Evolutionary conservation across 2,888 invertebrate species (phyloP), one percentile per base, ranked within the genome.

Genomic region (Drosophila subquinaria): DNA sequence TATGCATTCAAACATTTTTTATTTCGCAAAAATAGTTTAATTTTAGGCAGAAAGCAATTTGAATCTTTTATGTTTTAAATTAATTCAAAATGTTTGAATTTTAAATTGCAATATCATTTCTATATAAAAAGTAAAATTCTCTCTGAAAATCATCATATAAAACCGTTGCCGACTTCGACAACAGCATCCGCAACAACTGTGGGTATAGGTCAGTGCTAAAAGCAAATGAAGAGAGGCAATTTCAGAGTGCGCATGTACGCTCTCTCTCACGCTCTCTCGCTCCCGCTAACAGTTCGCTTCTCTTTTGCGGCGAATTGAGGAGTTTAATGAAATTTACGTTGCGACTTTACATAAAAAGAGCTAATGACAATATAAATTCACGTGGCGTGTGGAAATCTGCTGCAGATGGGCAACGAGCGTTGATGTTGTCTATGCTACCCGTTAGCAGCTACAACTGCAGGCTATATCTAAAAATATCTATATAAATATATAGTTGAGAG

Each of bases 291-390:
- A 17, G 17, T 47, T 23, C n/a, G 15, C 1, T 15, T 33, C 69
- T 55, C 67, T 45, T 67, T 47, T 11, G 30, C 84, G 81, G 84
- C 84, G 84, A 85, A 83, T 86, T 86, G 8, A 27, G 5, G 35
- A 70, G 68, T 75, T 81, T 75, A 84, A 81, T 83, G 57, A 81
- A 88, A 81, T 81, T 69, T 71, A 79, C 77, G 63, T 70, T n/a
- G 65, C 63, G 65, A 69, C 61, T 73, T 76, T 51, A 64, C 71
- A 75, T 66, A 77, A 81, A 85, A 86, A 82, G 79, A 81, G 79
- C 88, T 85, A 85, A 85, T 85, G 84, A 86, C 84, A 83, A 85
- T 85, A 85, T 85, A 85, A 85, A 85, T 88, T 81, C 79, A 64
- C 70, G 47, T 73, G 69, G 63, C 71, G 55, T 77, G 69, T 69